Conservation (phyloP, 2,888 invertebrate genomes). For the Bugula neritina region DNA sequence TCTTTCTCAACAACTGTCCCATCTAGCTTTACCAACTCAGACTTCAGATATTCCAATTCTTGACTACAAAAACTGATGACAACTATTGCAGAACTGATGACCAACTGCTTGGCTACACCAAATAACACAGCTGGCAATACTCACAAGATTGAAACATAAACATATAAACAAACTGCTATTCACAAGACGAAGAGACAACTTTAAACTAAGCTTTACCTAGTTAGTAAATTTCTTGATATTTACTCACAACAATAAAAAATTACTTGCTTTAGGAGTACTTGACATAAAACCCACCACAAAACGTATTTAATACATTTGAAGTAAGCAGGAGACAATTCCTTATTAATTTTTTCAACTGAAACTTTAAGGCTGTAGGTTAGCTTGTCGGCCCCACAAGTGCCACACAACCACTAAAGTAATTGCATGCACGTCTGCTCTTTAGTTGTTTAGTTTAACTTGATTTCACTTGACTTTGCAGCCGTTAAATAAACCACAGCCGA, state of each 20-base stretch:
- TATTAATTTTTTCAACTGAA: background rate
- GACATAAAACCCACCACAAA: conserved; percentile 1
- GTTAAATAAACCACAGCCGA: background rate
- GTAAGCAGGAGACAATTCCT: background rate
- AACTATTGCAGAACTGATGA: background rate
- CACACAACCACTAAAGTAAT: background rate
- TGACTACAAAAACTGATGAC: conserved; percentile 30
- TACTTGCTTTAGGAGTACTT: no score
- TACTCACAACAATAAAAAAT: no score
- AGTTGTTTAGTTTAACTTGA: background rate
- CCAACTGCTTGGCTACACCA: no score
- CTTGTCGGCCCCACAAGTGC: no score
- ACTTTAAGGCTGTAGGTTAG: no score
- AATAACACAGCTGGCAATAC: no score
- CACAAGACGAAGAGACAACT: no score
- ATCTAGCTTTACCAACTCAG: conserved; percentile 34
- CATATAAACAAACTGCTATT: no score
- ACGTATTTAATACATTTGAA: conserved; percentile 20
- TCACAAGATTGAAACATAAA: no score
- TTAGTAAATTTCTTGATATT: no score
- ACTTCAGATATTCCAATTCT: conserved; percentile 38
- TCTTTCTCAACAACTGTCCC: conserved; percentile 34
- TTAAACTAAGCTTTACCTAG: no score
- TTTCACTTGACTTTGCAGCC: background rate
- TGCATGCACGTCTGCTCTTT: no score